Base-by-base conservation (phyloP, 2,888 invertebrate genomes). In the Drosophila pseudotakahashii region DNA sequence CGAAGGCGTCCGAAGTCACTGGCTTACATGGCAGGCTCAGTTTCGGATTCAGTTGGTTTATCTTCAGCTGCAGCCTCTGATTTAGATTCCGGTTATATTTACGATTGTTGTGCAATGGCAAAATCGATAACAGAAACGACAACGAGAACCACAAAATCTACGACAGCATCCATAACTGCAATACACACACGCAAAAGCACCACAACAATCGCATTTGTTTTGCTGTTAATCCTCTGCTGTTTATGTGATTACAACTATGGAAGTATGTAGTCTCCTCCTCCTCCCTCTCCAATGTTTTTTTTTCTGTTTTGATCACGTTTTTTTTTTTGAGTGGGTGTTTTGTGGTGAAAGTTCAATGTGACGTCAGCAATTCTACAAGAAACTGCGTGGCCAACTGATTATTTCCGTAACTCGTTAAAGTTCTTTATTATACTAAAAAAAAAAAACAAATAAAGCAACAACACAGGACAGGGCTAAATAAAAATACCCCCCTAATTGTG, bases 171-270 rank as follows among this genome's bases (percentile, higher is more conserved):
- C 57, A 70, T 67, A 50, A 63, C 57, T 32, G 52, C 71, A 51
- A 64, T 82, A 73, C 62, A 80, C 23, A 86, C 86, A 50, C 87
- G 88, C 74, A 71, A 62, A 58, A 58, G 75, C 68, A 78, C 74
- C 55, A 80, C 89, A 60, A 81, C 72, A 71, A 73, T 81, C 44
- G 74, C 78, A 62, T 76, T 85, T 59, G 64, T 88, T 51, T 19
- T 88, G 77, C 71, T 85, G n/a, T 76, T 86, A 80, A 85, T 89
- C 68, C 71, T 86, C 70, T 89, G 85, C 73, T 89, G 85, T 68
- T 78, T 89, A 72, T 86, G 89, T 79, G 88, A 80, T 77, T 80
- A 77, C 76, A 86, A 89, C 71, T 80, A 89, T 78, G 86, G 80
- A 66, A 89, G 86, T 86, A 88, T 58, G 85, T 73, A 41, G 37